Evolutionary conservation across 1,140 invertebrate species (phyloP).

Genomic region (Acyrthosiphon pisum): DNA sequence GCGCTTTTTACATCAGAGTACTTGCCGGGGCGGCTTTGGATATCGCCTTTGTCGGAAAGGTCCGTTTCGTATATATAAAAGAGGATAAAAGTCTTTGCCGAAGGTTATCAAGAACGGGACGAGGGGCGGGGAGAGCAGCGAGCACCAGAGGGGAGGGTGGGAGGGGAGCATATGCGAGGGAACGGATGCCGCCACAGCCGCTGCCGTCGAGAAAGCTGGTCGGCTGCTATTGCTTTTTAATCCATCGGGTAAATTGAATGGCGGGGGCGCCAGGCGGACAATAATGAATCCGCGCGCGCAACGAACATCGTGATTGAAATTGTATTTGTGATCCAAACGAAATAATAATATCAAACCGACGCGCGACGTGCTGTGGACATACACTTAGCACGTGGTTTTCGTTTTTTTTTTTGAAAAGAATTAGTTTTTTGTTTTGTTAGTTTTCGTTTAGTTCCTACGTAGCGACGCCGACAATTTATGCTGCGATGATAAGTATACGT

Average conservation of each 20-base stretch:
- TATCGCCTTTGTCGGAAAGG: constrained; percentile 52
- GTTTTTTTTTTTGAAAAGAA: neutral
- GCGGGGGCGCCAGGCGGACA: constrained; percentile 16
- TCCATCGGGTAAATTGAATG: constrained; percentile 52
- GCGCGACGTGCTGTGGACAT: neutral
- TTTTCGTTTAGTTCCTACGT: neutral
- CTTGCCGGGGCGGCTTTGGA: constrained; percentile 15
- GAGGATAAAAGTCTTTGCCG: constrained; percentile 57
- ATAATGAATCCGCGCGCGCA: constrained; percentile 3
- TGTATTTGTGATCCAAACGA: neutral
- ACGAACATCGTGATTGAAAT: constrained; percentile 27
- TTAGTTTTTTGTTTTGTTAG: neutral
- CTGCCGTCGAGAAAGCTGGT: constrained; percentile 3
- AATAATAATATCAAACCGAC: neutral
- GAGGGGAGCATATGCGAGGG: neutral
- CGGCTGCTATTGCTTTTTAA: constrained; percentile 55
- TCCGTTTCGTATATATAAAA: constrained; percentile 55
- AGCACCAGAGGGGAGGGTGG: too few species aligned
- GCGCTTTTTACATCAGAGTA: constrained; percentile 45
- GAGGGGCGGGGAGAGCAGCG: neutral
- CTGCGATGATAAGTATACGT: neutral
- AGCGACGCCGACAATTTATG: neutral
- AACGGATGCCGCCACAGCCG: neutral
- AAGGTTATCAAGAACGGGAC: neutral
- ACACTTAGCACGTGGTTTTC: neutral